phyloP scores from a whole-genome alignment of 2,113 vertebrate species.

The Callospermophilus lateralis region DNA sequence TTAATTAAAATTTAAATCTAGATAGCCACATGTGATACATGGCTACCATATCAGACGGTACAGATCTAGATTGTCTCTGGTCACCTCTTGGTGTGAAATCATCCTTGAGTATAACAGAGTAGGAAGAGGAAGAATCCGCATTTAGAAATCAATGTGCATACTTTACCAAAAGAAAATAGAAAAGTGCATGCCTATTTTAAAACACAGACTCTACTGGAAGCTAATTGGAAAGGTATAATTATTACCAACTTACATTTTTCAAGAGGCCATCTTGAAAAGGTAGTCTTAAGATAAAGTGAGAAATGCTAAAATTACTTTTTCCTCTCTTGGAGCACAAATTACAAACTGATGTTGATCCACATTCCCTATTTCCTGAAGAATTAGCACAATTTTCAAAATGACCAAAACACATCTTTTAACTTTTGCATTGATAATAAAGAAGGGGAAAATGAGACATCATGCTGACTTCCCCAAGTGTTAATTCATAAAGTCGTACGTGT shows the following conservation, averaged over 20 bases:
- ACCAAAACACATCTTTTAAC: conserved; percentile 56
- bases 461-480: conserved; percentile 62
- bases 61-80: neutral
- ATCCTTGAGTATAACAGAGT: neutral
- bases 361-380: neutral
- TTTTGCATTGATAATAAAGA: conserved; percentile 70
- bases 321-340: conserved; percentile 45
- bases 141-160: neutral
- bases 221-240: neutral
- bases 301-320: conserved; percentile 58
- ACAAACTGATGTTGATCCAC: conserved; percentile 55
- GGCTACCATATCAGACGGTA: neutral
- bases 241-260: conserved; percentile 43
- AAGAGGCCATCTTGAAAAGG: conserved; percentile 64
- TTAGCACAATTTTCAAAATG: conserved; percentile 36
- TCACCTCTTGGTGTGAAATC: neutral
- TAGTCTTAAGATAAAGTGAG: conserved; percentile 30
- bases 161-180: conserved; percentile 4
- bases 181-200: neutral
- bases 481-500: conserved; percentile 82
- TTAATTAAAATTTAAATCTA: neutral
- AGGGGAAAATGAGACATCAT: conserved; percentile 79
- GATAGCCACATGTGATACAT: neutral
- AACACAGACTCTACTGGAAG: neutral
- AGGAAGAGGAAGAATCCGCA: neutral